Conservation (phyloP, 2,113 vertebrate species). For the Ondatra zibethicus region DNA sequence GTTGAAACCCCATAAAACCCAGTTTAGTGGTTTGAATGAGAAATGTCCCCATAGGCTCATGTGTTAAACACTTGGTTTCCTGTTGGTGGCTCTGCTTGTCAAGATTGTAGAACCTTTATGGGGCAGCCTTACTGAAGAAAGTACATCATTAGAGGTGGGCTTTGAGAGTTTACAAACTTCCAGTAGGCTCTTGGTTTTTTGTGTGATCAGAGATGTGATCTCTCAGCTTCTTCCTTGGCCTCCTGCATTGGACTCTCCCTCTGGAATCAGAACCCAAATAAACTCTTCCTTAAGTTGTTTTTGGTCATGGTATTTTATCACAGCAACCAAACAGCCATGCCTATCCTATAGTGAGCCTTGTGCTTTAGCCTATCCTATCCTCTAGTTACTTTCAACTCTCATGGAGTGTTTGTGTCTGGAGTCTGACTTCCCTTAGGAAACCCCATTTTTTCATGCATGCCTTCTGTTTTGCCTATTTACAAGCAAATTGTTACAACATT, state of each 20-base stretch:
- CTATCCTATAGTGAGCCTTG: not conserved
- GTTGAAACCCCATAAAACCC: not conserved
- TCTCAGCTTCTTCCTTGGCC: not conserved
- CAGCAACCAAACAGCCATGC: not conserved
- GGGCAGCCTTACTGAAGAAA: not conserved
- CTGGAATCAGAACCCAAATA: not conserved
- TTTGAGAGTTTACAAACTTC: not conserved
- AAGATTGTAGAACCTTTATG: not conserved
- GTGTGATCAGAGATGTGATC: not conserved
- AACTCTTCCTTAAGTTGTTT: not conserved
- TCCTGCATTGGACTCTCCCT: not conserved
- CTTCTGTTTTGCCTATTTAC: not conserved
- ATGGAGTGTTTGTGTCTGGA: not conserved
- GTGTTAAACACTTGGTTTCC: not conserved
- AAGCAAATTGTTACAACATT: constrained; percentile 6
- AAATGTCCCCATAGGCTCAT: not conserved
- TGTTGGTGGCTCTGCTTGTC: not conserved
- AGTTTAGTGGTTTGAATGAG: not conserved
- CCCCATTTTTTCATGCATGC: not conserved
- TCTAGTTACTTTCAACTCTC: not conserved
- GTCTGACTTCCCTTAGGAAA: not conserved
- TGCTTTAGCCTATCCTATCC: not conserved
- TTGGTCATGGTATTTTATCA: not conserved
- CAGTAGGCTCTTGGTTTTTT: not conserved
- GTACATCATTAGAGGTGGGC: not conserved